These are phyloP conservation scores for Amniataba percoides DNA, from an alignment of 2,797 vertebrate genomes.

Conservation along the genomic window DNA sequence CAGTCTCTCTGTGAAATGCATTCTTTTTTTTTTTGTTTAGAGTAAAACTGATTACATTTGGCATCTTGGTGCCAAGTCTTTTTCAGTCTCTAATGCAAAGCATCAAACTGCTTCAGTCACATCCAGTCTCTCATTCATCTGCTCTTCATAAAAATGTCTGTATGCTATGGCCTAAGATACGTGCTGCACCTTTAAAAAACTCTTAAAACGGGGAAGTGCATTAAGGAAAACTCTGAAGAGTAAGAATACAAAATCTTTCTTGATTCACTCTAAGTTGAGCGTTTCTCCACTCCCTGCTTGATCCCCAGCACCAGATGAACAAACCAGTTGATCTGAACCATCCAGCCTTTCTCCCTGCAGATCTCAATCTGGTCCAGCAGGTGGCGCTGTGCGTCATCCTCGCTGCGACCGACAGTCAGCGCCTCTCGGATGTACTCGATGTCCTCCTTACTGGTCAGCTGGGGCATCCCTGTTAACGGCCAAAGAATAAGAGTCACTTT, in stretches of 20 bases:
- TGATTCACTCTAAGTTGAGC: slow-evolving; percentile 86
- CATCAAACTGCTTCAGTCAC: not conserved
- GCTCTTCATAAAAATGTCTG: not conserved
- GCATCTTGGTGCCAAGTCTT: not conserved
- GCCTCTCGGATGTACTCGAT: slow-evolving; percentile 98
- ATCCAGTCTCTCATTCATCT: no score
- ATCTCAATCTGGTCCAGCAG: slow-evolving; percentile 98
- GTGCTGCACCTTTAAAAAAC: no score
- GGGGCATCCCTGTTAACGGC: slow-evolving; percentile 91
- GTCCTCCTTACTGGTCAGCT: slow-evolving; percentile 97
- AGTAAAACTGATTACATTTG: not conserved
- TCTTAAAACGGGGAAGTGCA: not conserved
- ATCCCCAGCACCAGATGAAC: slow-evolving; percentile 97
- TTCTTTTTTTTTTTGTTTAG: no score
- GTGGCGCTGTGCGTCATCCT: slow-evolving; percentile 95
- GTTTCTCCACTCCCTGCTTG: slow-evolving; percentile 97
- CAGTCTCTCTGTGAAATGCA: not conserved
- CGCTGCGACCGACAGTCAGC: slow-evolving; percentile 92
- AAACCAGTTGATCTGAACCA: slow-evolving; percentile 99
- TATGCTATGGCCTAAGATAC: not conserved
- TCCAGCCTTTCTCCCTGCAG: slow-evolving; percentile 99
- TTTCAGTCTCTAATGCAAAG: not conserved
- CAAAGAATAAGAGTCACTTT: not conserved
- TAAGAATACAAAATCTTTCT: not conserved
- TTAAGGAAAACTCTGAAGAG: not conserved